Conservation (phyloP, 1,140 invertebrate species). For the Armadillidium nasatum region DNA sequence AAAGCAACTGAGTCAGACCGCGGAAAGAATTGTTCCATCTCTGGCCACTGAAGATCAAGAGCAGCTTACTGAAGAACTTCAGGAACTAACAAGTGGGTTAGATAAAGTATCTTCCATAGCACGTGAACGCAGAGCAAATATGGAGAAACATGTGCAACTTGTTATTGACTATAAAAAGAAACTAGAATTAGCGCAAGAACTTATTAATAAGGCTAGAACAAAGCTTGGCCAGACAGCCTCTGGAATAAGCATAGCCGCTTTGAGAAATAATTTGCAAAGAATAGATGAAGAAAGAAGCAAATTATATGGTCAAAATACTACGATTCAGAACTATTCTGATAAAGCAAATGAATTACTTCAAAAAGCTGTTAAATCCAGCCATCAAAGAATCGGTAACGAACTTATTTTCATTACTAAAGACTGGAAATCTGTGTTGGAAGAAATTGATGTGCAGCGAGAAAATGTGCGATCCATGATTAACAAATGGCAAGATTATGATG, state of each 20-base stretch:
- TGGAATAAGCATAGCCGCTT: constrained; percentile 62
- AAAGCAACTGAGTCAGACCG: constrained; percentile 72
- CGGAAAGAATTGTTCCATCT: constrained; percentile 81
- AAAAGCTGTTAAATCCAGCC: constrained; percentile 51
- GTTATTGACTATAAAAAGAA: constrained; percentile 63
- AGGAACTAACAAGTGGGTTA: constrained; percentile 39
- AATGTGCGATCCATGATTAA: constrained; percentile 62
- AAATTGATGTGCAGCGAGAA: constrained; percentile 62
- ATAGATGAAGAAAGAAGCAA: constrained; percentile 40
- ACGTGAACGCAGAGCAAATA: constrained; percentile 32
- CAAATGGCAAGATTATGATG: constrained; percentile 68
- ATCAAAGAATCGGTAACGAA: constrained; percentile 59
- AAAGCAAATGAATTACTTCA: constrained; percentile 39
- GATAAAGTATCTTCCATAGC: constrained; percentile 48
- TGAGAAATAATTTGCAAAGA: constrained; percentile 63
- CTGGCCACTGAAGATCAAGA: constrained; percentile 67
- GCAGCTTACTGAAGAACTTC: constrained; percentile 65
- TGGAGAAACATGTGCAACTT: constrained; percentile 38
- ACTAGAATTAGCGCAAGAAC: constrained; percentile 67
- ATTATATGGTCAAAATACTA: constrained; percentile 36
- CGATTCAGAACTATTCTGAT: constrained; percentile 41
- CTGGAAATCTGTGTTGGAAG: constrained; percentile 68
- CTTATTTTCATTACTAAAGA: constrained; percentile 61
- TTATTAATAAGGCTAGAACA: constrained; percentile 66
- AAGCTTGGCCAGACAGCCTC: constrained; percentile 69